Evolutionary conservation across 2,888 invertebrate species (phyloP), one percentile per base, ranked within the genome.

Genomic region (Synergus gifuensis): DNA sequence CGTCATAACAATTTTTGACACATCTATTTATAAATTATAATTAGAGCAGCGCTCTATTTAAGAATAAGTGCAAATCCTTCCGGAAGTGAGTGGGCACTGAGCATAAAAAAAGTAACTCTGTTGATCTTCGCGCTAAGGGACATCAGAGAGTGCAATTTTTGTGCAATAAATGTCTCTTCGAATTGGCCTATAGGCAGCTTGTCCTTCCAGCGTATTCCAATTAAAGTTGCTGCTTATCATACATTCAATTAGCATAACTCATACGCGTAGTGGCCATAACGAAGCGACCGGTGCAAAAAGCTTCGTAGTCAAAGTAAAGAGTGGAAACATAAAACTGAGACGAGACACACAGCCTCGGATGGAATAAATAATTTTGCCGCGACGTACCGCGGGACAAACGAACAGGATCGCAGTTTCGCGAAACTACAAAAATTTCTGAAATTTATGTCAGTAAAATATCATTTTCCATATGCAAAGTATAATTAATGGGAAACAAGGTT

Each of bases 171-270:
- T n/a, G 73, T 73, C 73, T 73, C 54, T 54, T 36, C 16, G 54
- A 54, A 73, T 73, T 36, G 54, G 73, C 54, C 73, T 54, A 36
- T 73, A 73, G 73, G 54, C 54, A 69, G 49, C 46, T 46, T 22
- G 44, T 69, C 12, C 60, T 14, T 69, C 69, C 69, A 69, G 18
- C 69, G 69, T 73, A 73, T 73, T 73, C 73, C 73, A 73, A 73
- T 73, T 73, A 73, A 73, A 73, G 14, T 73, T 36, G 46, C 69
- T 54, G 73, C 73, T 73, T 73, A 73, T 73, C 73, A 73, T 73
- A 73, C 54, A 73, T 73, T 73, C 54, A 73, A 73, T 73, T 73
- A 73, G 73, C 73, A 73, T 73, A 73, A 73, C 73, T 73, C 73
- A 73, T 54, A 36, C n/a, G 46, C 49, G 14, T 73, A 73, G 73